phyloP scores from a whole-genome alignment of 2,113 vertebrate species.

The Atrichornis clamosus region DNA sequence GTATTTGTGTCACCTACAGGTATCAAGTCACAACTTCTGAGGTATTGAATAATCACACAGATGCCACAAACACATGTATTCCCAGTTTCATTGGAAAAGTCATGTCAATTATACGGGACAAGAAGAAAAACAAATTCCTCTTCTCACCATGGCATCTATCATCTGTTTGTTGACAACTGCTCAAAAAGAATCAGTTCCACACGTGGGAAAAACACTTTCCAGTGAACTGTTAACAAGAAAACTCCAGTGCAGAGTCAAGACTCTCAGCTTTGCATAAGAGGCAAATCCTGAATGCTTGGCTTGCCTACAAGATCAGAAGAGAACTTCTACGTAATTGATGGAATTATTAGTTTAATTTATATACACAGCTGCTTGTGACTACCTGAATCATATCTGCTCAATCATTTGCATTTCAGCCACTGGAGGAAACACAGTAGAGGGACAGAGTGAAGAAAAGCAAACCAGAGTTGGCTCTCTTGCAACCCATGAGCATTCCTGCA shows the following conservation, averaged over 20 bases:
- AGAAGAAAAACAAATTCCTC: slow-evolving; percentile 5
- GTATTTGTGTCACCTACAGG: background rate
- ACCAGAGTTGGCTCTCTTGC: background rate
- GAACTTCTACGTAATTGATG: background rate
- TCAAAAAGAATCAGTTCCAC: background rate
- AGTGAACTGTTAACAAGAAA: background rate
- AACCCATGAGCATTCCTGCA: background rate
- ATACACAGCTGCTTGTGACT: background rate
- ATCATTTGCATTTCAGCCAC: background rate
- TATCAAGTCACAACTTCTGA: background rate
- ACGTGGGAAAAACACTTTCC: background rate
- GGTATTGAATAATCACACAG: background rate
- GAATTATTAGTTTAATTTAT: background rate
- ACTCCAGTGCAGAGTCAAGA: background rate
- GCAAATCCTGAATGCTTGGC: background rate
- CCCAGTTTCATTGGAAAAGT: background rate
- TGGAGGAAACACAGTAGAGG: background rate
- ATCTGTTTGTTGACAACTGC: background rate
- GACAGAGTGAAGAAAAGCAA: background rate
- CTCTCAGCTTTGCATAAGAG: background rate
- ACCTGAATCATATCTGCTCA: background rate
- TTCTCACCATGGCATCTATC: background rate
- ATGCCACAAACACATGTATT: background rate
- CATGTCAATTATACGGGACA: background rate
- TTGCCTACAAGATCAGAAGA: background rate